phyloP scores from a whole-genome alignment of 2,888 invertebrate species.

The Lymantria monacha region DNA sequence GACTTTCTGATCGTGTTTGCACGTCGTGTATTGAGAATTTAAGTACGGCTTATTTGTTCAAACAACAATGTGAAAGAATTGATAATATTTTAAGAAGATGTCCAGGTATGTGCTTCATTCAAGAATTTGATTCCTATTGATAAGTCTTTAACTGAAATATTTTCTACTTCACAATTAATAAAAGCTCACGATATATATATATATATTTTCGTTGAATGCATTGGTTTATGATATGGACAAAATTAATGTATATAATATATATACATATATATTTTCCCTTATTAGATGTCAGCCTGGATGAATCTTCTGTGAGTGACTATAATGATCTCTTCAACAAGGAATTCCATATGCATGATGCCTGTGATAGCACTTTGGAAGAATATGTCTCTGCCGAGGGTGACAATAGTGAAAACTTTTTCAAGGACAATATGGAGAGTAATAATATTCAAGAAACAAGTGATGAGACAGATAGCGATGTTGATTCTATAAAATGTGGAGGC shows the following conservation, averaged over 20 bases:
- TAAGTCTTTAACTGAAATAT: not conserved
- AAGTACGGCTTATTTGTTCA: conserved; percentile 73
- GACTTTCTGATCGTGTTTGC: conserved; percentile 70
- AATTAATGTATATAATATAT: too few relatives aligned
- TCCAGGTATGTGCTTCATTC: conserved; percentile 65
- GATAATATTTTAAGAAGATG: conserved; percentile 56
- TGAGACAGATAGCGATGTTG: conserved; percentile 75
- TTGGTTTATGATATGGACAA: too few relatives aligned
- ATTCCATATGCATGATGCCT: conserved; percentile 64
- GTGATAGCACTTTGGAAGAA: conserved; percentile 46
- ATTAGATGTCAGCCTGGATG: conserved; percentile 56
- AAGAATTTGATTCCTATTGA: too few relatives aligned
- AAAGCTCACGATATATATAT: not conserved
- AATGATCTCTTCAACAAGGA: conserved; percentile 66
- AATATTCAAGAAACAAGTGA: conserved; percentile 62
- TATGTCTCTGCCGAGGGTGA: conserved; percentile 57
- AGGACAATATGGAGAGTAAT: conserved; percentile 37
- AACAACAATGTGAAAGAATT: conserved; percentile 72
- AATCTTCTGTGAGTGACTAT: conserved; percentile 54
- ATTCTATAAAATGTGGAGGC: conserved; percentile 72
- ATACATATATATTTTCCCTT: conserved; percentile 2
- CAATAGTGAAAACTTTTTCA: conserved; percentile 62
- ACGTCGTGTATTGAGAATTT: conserved; percentile 72
- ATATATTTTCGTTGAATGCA: not conserved
- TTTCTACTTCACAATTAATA: not conserved